phyloP scores from a whole-genome alignment of 2,113 vertebrate genomes.

The Hyla sarda region DNA sequence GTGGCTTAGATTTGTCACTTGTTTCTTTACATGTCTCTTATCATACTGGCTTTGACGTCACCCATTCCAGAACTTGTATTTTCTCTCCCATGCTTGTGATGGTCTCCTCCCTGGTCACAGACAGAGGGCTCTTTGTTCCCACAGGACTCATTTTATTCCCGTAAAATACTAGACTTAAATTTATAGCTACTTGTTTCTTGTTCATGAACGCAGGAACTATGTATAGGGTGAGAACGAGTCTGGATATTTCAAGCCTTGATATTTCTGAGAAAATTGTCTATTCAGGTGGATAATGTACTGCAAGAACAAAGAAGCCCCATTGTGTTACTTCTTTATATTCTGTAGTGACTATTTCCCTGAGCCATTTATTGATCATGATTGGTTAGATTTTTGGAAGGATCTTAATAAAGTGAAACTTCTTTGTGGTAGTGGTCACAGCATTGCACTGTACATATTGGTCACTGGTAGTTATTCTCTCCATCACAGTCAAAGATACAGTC shows the following conservation, averaged over 20 bases:
- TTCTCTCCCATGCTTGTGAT: background rate
- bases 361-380: too few relatives aligned
- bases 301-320: background rate
- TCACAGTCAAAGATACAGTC: too few relatives aligned
- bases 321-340: too few relatives aligned
- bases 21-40: background rate
- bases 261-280: background rate
- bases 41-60: background rate
- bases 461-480: too few relatives aligned
- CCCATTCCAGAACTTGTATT: background rate
- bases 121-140: constrained; percentile 69
- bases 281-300: background rate
- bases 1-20: background rate
- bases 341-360: too few relatives aligned
- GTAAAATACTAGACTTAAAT: background rate
- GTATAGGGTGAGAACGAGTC: background rate
- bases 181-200: background rate
- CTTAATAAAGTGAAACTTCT: too few relatives aligned
- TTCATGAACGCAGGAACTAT: background rate
- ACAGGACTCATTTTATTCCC: constrained; percentile 24
- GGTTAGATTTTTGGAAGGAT: too few relatives aligned
- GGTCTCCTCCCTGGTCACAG: background rate
- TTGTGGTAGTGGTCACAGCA: too few relatives aligned
- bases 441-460: too few relatives aligned
- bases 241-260: background rate